Evolutionary conservation across 1,140 invertebrate genomes (phyloP).

Genomic region (Drosophila tani): DNA sequence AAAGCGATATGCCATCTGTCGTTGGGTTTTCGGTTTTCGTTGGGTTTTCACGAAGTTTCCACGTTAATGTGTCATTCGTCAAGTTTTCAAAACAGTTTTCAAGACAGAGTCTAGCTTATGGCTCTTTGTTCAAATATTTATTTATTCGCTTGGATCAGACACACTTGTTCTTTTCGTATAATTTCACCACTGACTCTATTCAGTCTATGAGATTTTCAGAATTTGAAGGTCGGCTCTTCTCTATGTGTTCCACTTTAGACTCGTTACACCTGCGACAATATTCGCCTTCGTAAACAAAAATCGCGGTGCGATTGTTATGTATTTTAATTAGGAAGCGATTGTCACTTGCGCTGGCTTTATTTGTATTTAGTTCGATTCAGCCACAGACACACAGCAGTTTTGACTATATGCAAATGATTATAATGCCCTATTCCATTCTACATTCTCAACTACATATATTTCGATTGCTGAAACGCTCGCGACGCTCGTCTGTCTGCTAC

Average conservation of each 20-base stretch:
- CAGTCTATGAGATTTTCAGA: constrained; percentile 23
- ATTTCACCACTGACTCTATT: constrained; percentile 39
- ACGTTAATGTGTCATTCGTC: neutral
- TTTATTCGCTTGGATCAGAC: too few relatives aligned
- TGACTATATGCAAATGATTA: constrained; percentile 41
- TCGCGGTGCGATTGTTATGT: constrained; percentile 11
- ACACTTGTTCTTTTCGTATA: constrained; percentile 8
- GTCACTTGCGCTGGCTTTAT: constrained; percentile 31
- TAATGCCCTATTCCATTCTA: constrained; percentile 38
- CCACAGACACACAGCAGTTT: constrained; percentile 31
- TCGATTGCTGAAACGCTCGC: constrained; percentile 64
- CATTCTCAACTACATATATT: constrained; percentile 33
- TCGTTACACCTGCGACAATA: constrained; percentile 33
- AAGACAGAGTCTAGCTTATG: neutral
- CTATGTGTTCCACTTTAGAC: constrained; percentile 21
- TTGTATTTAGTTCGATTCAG: constrained; percentile 29
- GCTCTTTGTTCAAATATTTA: constrained; percentile 8
- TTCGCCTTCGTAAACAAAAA: constrained; percentile 35
- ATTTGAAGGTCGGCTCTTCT: constrained; percentile 59
- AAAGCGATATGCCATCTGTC: constrained; percentile 68
- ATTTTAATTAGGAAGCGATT: constrained; percentile 58
- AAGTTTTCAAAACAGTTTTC: neutral
- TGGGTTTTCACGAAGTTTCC: neutral
- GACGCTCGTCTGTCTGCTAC: constrained; percentile 70
- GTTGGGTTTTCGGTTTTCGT: constrained; percentile 18